phyloP scores from a whole-genome alignment of 2,888 invertebrate species.

The Zaprionus bogoriensis region DNA sequence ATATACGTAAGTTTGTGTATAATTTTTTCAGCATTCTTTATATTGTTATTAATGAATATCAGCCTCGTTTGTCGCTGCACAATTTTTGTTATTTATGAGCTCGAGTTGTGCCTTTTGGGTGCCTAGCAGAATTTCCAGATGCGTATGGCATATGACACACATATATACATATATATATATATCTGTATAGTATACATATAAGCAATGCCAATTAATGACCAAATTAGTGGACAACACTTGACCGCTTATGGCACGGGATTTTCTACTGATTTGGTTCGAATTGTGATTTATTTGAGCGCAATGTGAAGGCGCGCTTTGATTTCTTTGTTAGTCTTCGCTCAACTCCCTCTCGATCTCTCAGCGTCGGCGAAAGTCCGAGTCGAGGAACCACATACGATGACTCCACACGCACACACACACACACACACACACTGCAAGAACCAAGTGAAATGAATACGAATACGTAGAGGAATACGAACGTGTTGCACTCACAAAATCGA shows the following conservation, averaged over 20 bases:
- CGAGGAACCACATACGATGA: conserved; percentile 5
- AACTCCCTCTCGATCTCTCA: conserved; percentile 9
- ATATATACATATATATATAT: conserved; percentile 13
- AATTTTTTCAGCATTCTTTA: conserved; percentile 29
- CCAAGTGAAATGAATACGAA: conserved; percentile 66
- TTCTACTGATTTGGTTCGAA: conserved; percentile 78
- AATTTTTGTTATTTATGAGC: conserved; percentile 78
- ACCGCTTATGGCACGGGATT: conserved; percentile 73
- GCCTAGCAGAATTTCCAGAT: conserved; percentile 27
- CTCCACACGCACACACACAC: too few species aligned
- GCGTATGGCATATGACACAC: conserved; percentile 7
- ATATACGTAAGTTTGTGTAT: too few species aligned
- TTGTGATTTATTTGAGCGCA: conserved; percentile 74
- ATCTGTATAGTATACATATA: conserved; percentile 59
- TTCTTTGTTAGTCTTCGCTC: conserved; percentile 63
- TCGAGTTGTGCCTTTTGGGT: conserved; percentile 76
- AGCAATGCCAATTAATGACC: conserved; percentile 76
- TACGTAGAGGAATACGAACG: conserved; percentile 6
- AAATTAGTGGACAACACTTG: conserved; percentile 78
- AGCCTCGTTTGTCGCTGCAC: conserved; percentile 67
- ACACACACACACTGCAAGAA: too few species aligned
- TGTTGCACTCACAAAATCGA: conserved; percentile 57
- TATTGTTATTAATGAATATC: conserved; percentile 71
- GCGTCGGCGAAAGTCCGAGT: conserved; percentile 61
- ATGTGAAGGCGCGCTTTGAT: conserved; percentile 72